Conservation (phyloP, 2,113 vertebrate species). For the Gymnorhina tibicen region DNA sequence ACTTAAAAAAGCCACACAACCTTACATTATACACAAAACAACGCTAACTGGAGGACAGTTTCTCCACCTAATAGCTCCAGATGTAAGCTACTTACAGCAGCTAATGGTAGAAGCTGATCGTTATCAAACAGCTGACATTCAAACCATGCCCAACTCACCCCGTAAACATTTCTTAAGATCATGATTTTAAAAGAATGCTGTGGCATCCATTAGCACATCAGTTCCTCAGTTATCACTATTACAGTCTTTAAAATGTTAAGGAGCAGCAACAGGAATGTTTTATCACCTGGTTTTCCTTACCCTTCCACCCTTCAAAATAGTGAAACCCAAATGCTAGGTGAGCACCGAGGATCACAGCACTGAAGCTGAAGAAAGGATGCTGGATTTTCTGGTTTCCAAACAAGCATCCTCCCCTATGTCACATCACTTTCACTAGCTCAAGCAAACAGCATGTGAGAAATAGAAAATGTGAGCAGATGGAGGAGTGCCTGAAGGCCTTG, state of each 20-base stretch:
- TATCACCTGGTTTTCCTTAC: background rate
- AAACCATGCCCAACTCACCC: background rate
- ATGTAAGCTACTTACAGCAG: background rate
- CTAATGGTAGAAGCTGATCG: background rate
- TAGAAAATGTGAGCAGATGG: background rate
- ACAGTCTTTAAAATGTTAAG: background rate
- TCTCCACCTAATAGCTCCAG: background rate
- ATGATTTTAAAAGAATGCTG: background rate
- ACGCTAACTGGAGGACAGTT: background rate
- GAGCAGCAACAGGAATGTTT: background rate
- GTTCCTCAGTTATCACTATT: background rate
- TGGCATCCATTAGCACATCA: background rate
- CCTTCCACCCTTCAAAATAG: background rate
- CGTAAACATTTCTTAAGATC: background rate
- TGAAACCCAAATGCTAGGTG: background rate
- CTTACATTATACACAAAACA: background rate
- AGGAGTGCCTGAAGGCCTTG: background rate
- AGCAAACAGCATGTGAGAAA: background rate
- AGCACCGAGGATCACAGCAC: background rate
- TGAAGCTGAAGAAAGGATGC: background rate
- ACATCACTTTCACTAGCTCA: background rate
- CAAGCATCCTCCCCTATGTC: background rate
- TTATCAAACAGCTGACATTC: background rate
- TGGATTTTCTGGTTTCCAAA: background rate
- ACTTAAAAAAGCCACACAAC: background rate